A percentile compares a stretch with the other conserved stretches of the same genome.
phyloP scores from a whole-genome alignment of 2,113 vertebrate species.

The Nesogale talazaci region DNA sequence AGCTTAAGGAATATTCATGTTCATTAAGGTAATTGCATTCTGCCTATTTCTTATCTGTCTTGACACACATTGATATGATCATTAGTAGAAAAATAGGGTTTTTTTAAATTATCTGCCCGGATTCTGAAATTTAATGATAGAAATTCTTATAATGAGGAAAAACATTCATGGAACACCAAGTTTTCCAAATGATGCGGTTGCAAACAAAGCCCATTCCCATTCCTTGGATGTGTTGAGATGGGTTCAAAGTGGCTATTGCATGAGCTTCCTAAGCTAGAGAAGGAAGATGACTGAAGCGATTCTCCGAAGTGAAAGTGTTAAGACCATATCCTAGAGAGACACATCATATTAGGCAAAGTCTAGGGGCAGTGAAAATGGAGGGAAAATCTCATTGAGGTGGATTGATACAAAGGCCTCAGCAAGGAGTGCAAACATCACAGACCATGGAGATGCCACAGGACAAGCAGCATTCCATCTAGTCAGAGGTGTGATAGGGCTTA shows the following conservation, averaged over 20 bases:
- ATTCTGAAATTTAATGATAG: slow-evolving; percentile 26
- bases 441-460: neutral
- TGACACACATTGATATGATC: neutral
- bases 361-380: neutral
- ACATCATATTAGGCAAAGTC: neutral
- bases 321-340: neutral
- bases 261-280: neutral
- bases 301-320: neutral
- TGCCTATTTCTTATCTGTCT: neutral
- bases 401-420: neutral
- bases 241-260: neutral
- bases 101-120: slow-evolving; percentile 1
- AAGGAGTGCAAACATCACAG: neutral
- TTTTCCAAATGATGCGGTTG: slow-evolving; percentile 27
- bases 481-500: neutral
- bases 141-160: neutral
- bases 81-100: neutral
- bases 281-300: neutral
- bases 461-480: neutral
- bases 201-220: neutral
- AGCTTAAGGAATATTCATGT: slow-evolving; percentile 16
- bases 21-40: neutral
- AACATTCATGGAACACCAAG: neutral
- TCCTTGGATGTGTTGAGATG: slow-evolving; percentile 1
- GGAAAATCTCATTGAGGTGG: neutral